A percentile compares a stretch with the other conserved stretches of the same genome.
Conservation (phyloP, 2,797 vertebrate genomes). For the Apodemus agrarius region DNA sequence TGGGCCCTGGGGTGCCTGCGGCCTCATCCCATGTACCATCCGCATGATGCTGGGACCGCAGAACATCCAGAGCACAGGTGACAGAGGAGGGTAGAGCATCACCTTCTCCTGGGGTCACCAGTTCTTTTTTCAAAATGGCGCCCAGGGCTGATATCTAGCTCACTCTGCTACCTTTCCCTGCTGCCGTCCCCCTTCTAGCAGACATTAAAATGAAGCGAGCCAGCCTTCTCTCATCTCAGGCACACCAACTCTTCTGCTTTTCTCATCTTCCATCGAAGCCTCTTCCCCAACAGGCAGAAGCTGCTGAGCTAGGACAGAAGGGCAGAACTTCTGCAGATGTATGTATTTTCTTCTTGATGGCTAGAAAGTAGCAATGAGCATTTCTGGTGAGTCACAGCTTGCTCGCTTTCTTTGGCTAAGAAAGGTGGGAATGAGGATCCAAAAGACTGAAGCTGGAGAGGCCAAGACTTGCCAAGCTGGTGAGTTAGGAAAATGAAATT, state of each 20-base stretch:
- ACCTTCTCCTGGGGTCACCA: background rate
- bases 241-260: background rate
- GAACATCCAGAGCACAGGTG: background rate
- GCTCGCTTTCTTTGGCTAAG: slow-evolving; percentile 63
- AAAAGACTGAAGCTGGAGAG: slow-evolving; percentile 44
- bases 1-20: background rate
- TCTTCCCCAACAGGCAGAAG: slow-evolving; percentile 45
- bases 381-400: slow-evolving; percentile 79
- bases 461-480: slow-evolving; percentile 62
- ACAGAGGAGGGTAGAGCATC: background rate
- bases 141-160: background rate
- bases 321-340: slow-evolving; percentile 39
- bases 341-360: slow-evolving; percentile 50
- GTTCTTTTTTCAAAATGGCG: background rate
- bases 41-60: background rate
- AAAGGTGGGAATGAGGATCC: slow-evolving; percentile 61
- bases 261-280: background rate
- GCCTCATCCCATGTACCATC: background rate
- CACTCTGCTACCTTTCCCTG: background rate
- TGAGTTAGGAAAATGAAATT: slow-evolving; percentile 51
- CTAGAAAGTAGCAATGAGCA: slow-evolving; percentile 68
- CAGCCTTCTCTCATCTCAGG: background rate
- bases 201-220: background rate
- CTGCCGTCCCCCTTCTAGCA: background rate
- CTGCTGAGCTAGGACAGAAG: slow-evolving; percentile 58